A percentile compares a stretch with the other conserved stretches of the same genome.
Conservation (phyloP, 2,113 vertebrate species). For the Semnornis frantzii region DNA sequence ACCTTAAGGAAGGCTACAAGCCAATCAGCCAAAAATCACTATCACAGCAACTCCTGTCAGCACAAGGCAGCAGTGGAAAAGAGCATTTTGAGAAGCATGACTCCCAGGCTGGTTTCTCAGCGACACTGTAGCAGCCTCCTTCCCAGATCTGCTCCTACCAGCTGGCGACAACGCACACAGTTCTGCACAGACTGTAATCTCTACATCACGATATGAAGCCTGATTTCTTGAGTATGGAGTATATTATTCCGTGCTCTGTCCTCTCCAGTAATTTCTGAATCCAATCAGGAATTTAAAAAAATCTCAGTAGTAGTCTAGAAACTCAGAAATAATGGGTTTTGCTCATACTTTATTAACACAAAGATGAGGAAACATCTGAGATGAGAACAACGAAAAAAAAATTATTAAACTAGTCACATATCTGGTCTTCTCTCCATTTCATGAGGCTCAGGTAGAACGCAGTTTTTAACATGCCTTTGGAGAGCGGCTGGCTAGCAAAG, state of each 20-base stretch:
- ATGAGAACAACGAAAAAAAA: neutral
- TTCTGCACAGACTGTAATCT: neutral
- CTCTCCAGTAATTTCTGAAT: neutral
- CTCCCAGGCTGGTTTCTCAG: neutral
- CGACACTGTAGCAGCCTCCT: neutral
- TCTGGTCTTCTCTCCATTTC: neutral
- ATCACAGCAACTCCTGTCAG: neutral
- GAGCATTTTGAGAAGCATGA: neutral
- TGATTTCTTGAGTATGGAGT: neutral
- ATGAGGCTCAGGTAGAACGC: neutral
- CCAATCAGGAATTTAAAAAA: neutral
- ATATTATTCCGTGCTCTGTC: neutral
- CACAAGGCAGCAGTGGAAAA: neutral
- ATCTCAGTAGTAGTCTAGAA: neutral
- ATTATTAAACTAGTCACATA: neutral
- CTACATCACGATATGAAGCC: neutral
- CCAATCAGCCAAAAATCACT: neutral
- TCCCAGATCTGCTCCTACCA: neutral
- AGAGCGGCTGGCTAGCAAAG: neutral
- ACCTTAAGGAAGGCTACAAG: neutral
- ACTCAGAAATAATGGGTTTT: neutral
- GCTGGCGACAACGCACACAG: neutral
- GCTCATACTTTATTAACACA: neutral
- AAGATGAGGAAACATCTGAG: neutral
- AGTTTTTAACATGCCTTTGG: neutral